phyloP scores from a whole-genome alignment of 2,888 invertebrate genomes.

The Malachius bipustulatus region DNA sequence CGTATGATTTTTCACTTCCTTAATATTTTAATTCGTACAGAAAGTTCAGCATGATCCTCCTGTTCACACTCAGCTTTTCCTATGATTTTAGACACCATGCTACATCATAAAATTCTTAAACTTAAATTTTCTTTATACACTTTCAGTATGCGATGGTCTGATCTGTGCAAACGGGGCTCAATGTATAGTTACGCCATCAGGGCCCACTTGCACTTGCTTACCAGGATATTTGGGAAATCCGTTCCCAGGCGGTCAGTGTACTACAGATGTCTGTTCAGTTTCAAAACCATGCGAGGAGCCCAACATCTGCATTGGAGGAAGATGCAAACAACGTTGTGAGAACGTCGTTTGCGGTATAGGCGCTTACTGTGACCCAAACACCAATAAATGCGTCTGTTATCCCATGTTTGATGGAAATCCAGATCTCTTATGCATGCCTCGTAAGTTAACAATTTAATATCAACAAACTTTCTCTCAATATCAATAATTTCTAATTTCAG shows the following conservation, averaged over 20 bases:
- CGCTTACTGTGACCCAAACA: constrained; percentile 68
- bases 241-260: constrained; percentile 79
- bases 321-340: constrained; percentile 82
- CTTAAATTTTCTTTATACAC: too few relatives aligned
- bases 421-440: constrained; percentile 81
- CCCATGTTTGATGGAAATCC: constrained; percentile 83
- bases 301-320: constrained; percentile 71
- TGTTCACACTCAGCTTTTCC: too few relatives aligned
- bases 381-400: constrained; percentile 77
- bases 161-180: constrained; percentile 74
- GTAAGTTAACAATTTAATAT: constrained; percentile 46
- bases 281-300: constrained; percentile 66
- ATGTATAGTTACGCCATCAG: constrained; percentile 71
- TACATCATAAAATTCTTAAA: too few relatives aligned
- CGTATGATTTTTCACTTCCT: not conserved
- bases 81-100: too few relatives aligned
- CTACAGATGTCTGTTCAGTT: constrained; percentile 69
- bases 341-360: constrained; percentile 80
- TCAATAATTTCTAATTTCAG: constrained; percentile 39
- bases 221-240: constrained; percentile 83
- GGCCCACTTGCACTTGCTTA: constrained; percentile 79
- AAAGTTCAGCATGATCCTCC: too few relatives aligned
- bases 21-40: too few relatives aligned
- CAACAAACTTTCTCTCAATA: constrained; percentile 4
- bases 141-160: constrained; percentile 60